Conservation (phyloP, 2,113 vertebrate genomes). For the Numenius arquata region DNA sequence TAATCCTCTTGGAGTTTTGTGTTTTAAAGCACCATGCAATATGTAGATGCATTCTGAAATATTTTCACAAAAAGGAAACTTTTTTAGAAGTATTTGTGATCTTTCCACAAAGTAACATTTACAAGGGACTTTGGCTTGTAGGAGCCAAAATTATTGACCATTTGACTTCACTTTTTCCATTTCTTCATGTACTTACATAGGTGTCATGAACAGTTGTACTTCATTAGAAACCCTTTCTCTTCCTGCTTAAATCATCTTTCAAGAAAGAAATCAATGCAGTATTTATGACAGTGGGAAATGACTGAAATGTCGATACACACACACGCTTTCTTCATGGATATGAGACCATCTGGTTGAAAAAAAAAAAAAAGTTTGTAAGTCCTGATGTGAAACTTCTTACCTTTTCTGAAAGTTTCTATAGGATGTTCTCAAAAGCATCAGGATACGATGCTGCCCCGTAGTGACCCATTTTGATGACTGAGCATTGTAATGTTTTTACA, state of each 20-base stretch:
- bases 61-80: neutral
- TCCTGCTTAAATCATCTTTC: neutral
- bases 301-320: fast-evolving
- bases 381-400: neutral
- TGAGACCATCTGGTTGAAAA: neutral
- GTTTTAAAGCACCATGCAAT: neutral
- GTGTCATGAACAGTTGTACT: neutral
- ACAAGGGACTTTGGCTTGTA: neutral
- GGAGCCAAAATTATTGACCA: neutral
- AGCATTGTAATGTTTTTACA: neutral
- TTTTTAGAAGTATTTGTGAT: neutral
- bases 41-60: neutral
- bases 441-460: neutral
- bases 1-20: neutral
- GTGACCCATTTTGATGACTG: neutral
- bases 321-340: fast-evolving
- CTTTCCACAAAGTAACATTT: neutral
- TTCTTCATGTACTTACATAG: neutral
- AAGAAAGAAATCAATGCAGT: neutral
- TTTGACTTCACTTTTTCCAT: neutral
- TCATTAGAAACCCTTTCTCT: neutral
- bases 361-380: neutral
- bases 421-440: neutral
- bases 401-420: neutral
- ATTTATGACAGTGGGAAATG: neutral